These are phyloP conservation scores for Lacanobia wlatinum DNA, from an alignment of 2,888 invertebrate genomes.

Conservation along the genomic window DNA sequence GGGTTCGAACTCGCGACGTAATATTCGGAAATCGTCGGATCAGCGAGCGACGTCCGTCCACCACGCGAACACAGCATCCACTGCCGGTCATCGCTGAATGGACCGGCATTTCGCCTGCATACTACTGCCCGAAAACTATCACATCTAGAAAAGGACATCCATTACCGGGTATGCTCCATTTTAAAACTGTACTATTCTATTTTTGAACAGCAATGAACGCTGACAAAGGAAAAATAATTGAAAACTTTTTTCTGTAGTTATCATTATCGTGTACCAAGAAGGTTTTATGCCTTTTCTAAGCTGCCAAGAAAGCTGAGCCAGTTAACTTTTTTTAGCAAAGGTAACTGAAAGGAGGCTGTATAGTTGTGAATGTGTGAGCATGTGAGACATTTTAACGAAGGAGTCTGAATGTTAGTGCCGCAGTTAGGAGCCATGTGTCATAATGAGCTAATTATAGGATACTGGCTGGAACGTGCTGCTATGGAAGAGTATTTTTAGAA, in stretches of 20 bases:
- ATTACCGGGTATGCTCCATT: slow-evolving; percentile 13
- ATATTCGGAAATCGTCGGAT: not conserved
- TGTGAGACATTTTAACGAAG: slow-evolving; percentile 62
- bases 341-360: slow-evolving; percentile 37
- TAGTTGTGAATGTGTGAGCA: slow-evolving; percentile 27
- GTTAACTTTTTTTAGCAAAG: slow-evolving; percentile 11
- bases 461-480: not conserved
- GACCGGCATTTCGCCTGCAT: slow-evolving; percentile 54
- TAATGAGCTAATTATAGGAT: slow-evolving; percentile 40
- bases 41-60: slow-evolving; percentile 49
- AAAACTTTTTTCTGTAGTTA: slow-evolving; percentile 5
- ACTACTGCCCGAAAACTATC: slow-evolving; percentile 41
- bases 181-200: not conserved
- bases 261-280: not conserved
- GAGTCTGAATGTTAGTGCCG: slow-evolving; percentile 18
- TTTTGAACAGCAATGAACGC: slow-evolving; percentile 12
- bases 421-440: slow-evolving; percentile 46
- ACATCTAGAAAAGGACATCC: slow-evolving; percentile 13
- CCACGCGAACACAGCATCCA: slow-evolving; percentile 59
- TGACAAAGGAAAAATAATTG: not conserved
- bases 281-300: slow-evolving; percentile 38
- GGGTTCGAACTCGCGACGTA: slow-evolving; percentile 34
- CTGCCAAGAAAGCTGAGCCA: slow-evolving; percentile 19
- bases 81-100: slow-evolving; percentile 53
- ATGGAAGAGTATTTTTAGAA: slow-evolving; percentile 13